phyloP scores from a whole-genome alignment of 1,140 invertebrate genomes.

The Cydia fagiglandana region DNA sequence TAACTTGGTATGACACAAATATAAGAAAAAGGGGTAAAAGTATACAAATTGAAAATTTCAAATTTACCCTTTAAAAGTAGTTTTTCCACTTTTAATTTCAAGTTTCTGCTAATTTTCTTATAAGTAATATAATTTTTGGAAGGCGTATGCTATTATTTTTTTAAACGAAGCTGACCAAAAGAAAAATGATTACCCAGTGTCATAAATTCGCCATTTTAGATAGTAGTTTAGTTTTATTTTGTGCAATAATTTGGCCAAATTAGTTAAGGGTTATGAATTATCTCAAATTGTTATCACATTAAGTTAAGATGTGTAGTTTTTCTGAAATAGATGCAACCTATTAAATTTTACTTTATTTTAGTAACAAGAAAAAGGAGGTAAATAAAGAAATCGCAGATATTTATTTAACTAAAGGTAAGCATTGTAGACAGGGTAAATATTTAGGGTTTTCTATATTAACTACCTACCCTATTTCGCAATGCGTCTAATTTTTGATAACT shows the following conservation, averaged over 20 bases:
- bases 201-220: slow-evolving; percentile 42
- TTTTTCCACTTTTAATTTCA: not conserved
- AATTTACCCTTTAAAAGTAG: not conserved
- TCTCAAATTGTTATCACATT: slow-evolving; percentile 3
- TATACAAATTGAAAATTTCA: not conserved
- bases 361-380: too few species aligned
- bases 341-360: too few species aligned
- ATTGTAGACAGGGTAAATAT: too few species aligned
- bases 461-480: not conserved
- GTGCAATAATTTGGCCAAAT: slow-evolving; percentile 54
- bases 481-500: not conserved
- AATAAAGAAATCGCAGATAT: not conserved
- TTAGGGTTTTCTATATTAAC: not conserved
- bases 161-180: slow-evolving; percentile 24
- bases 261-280: slow-evolving; percentile 37
- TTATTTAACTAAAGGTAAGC: not conserved
- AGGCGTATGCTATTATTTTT: slow-evolving; percentile 25
- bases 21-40: not conserved
- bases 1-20: not conserved
- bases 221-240: slow-evolving; percentile 38
- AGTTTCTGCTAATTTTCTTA: not conserved
- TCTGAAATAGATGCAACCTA: not conserved
- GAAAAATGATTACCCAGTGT: slow-evolving; percentile 32
- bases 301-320: not conserved
- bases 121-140: not conserved